Percentiles rank a stretch among this genome's conserved stretches.
Evolutionary conservation across 2,888 invertebrate genomes (phyloP).

Genomic region (Lithodes maja): DNA sequence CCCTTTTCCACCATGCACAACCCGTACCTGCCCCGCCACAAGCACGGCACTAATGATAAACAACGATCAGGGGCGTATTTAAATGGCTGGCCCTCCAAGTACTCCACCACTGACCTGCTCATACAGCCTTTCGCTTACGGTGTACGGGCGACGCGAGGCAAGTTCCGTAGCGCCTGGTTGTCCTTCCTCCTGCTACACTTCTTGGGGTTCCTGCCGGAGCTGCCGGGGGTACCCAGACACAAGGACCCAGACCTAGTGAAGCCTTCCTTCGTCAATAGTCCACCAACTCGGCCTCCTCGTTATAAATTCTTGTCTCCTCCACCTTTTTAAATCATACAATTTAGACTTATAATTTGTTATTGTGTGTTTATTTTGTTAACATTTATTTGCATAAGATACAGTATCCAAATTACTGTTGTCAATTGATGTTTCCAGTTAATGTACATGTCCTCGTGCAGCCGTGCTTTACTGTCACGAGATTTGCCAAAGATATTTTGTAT

Average conservation of each 20-base stretch:
- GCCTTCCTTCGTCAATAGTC: too few relatives aligned
- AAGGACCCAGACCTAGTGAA: constrained; percentile 6
- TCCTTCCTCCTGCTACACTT: constrained; percentile 47
- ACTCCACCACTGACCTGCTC: background rate
- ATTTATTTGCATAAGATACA: too few relatives aligned
- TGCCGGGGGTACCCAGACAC: constrained; percentile 46
- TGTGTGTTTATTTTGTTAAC: too few relatives aligned
- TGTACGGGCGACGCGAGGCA: background rate
- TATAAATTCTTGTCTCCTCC: too few relatives aligned
- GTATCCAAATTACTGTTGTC: too few relatives aligned
- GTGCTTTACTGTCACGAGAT: too few relatives aligned
- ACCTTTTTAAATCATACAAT: too few relatives aligned
- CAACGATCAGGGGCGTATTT: background rate
- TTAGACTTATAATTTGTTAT: too few relatives aligned
- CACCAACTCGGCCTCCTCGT: too few relatives aligned
- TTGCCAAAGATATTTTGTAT: too few relatives aligned
- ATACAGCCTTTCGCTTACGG: background rate
- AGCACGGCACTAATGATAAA: background rate
- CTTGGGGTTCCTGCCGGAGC: constrained; percentile 45
- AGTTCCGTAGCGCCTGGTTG: constrained; percentile 22
- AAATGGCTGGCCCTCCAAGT: background rate
- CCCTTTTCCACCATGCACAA: constrained; percentile 31
- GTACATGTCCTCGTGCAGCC: too few relatives aligned
- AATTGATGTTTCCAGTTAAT: too few relatives aligned
- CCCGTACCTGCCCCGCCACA: background rate